Evolutionary conservation across 2,888 invertebrate species (phyloP).

Genomic region (Tryphoninae sp.): DNA sequence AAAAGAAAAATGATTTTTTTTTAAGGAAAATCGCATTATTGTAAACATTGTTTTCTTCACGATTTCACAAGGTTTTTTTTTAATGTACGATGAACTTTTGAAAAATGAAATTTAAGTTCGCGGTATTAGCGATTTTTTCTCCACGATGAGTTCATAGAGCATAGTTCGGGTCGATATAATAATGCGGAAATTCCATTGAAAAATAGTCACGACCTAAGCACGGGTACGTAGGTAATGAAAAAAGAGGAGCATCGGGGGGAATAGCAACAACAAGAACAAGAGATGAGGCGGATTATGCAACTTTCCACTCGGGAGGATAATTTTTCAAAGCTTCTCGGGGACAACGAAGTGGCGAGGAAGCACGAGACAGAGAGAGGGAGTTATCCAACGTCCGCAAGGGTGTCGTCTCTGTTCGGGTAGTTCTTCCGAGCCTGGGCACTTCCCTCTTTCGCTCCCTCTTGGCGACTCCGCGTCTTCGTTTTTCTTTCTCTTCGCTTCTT

Average conservation of each 20-base stretch:
- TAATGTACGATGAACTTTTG: too few relatives aligned
- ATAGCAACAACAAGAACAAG: slow-evolving; percentile 37
- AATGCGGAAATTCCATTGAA: slow-evolving; percentile 48
- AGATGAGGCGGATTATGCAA: slow-evolving; percentile 73
- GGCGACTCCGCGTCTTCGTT: slow-evolving; percentile 38
- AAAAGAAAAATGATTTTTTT: too few relatives aligned
- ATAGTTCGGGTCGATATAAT: slow-evolving; percentile 21
- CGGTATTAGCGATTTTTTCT: background rate
- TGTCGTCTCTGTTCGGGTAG: slow-evolving; percentile 63
- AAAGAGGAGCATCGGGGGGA: slow-evolving; percentile 19
- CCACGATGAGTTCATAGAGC: too few relatives aligned
- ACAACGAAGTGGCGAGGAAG: slow-evolving; percentile 33
- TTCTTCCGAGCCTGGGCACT: slow-evolving; percentile 32
- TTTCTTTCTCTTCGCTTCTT: background rate
- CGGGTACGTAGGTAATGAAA: slow-evolving; percentile 11
- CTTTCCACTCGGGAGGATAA: slow-evolving; percentile 77
- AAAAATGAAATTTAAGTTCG: too few relatives aligned
- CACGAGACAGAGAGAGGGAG: slow-evolving; percentile 38
- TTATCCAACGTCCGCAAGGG: slow-evolving; percentile 65
- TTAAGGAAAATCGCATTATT: too few relatives aligned
- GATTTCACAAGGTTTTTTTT: too few relatives aligned
- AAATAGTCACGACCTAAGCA: slow-evolving; percentile 42
- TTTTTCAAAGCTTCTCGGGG: slow-evolving; percentile 76
- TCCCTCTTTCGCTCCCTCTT: slow-evolving; percentile 51
- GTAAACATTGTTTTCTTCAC: too few relatives aligned